Percentiles rank a stretch among this genome's conserved stretches.
Evolutionary conservation across 2,797 vertebrate species (phyloP).

Genomic region (Benthosema pterotum): DNA sequence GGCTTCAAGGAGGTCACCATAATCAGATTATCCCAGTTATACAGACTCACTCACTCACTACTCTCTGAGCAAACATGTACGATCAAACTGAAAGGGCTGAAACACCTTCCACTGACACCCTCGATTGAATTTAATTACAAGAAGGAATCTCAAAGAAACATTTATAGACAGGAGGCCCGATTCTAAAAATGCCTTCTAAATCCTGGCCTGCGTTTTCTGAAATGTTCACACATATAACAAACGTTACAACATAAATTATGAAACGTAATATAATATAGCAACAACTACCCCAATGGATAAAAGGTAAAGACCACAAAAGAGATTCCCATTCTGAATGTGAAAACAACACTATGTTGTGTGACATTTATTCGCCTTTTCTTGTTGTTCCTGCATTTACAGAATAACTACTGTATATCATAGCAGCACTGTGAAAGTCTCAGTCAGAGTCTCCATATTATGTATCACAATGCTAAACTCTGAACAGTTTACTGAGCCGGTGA

Average conservation of each 20-base stretch:
- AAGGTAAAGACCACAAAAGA: no score
- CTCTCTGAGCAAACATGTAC: slow-evolving; percentile 5
- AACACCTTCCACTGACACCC: slow-evolving; percentile 8
- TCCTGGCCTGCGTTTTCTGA: no score
- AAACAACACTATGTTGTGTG: slow-evolving; percentile 18
- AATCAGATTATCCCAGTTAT: slow-evolving; percentile 75
- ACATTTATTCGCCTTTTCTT: background rate
- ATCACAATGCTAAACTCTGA: slow-evolving; percentile 24
- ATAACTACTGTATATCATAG: background rate
- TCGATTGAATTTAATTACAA: slow-evolving; percentile 31
- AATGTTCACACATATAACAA: no score
- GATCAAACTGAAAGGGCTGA: slow-evolving; percentile 39
- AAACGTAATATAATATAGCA: no score
- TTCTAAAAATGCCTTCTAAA: no score
- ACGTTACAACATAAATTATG: no score
- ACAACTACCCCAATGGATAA: no score
- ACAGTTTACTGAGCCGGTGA: slow-evolving; percentile 51
- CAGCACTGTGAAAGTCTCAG: slow-evolving; percentile 35
- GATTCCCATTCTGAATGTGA: no score
- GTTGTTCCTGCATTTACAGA: background rate
- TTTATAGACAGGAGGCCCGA: no score
- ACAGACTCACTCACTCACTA: slow-evolving; percentile 30
- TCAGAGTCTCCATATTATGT: slow-evolving; percentile 21
- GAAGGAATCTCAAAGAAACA: slow-evolving; percentile 23
- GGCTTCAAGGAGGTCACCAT: slow-evolving; percentile 67